Percentiles rank a stretch among this genome's conserved stretches.
Evolutionary conservation across 2,113 vertebrate species (phyloP).

Genomic region (Otus sunia): DNA sequence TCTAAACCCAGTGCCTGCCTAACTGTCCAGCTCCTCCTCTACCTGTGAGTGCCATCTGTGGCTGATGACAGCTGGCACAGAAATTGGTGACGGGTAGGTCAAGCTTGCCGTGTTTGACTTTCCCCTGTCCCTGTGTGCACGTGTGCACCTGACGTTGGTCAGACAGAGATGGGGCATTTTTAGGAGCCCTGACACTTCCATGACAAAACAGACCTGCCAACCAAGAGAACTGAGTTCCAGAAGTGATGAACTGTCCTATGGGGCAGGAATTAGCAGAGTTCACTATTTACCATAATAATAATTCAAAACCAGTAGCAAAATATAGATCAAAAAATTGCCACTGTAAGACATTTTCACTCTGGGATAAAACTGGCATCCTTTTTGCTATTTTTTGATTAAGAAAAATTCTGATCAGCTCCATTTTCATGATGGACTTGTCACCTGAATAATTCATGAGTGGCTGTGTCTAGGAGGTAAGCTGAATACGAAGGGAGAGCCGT

Average conservation of each 20-base stretch:
- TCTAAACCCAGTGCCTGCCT: not conserved
- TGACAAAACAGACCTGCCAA: not conserved
- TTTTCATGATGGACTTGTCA: not conserved
- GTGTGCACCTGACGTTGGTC: not conserved
- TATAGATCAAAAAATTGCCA: not conserved
- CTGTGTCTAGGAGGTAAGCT: not conserved
- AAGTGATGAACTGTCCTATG: not conserved
- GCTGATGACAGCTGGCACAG: not conserved
- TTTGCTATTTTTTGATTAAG: not conserved
- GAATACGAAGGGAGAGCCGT: not conserved
- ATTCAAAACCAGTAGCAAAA: not conserved
- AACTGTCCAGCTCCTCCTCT: not conserved
- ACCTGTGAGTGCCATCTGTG: not conserved
- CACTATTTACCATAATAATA: not conserved
- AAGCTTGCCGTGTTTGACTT: not conserved
- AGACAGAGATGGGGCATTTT: fast-evolving
- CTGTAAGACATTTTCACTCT: not conserved
- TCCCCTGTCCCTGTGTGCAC: not conserved
- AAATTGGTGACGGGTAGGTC: not conserved
- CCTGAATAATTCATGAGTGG: not conserved
- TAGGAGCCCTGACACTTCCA: not conserved
- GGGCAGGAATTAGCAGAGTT: not conserved
- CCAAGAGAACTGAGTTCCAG: not conserved
- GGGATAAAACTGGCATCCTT: not conserved
- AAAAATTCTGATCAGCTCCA: not conserved